Base-by-base conservation (phyloP, 2,888 invertebrate species). In the Anagyrus pseudococci region DNA sequence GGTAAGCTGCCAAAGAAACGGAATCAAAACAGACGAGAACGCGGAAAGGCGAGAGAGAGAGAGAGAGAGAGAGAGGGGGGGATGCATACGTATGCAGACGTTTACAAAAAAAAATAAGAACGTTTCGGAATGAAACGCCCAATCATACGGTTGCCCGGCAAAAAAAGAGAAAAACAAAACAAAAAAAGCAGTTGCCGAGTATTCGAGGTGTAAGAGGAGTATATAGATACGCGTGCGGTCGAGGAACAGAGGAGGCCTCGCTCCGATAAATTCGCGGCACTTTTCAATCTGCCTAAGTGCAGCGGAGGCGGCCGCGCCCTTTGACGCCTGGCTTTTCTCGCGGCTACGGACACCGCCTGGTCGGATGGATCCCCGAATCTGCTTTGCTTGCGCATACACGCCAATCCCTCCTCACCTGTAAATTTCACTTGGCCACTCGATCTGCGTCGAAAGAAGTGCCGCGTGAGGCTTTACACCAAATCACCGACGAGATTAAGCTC, bases 231-330 rank as follows among this genome's bases (percentile, higher is more conserved):
- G 8, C 25, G 22, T 37, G 52, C 26, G 62, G 62, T 57, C 52
- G 52, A 52, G 52, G 40, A 19, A 19, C 33, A 48, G 47, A 53
- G 46, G 33, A n/a, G 41, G 15, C 33, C 19, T 15, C 26, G 53
- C 47, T 48, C 44, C 57, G 33, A 62, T 62, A 62, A 58, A 62
- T 62, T 62, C 53, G 47, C 56, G 22, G 52, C 25, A 41, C 53
- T 62, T 64, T 64, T 64, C 64, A 64, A 64, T 64, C 53, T 64
- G 33, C 52, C 52, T 64, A 57, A 64, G 64, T 64, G 59, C 64
- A 56, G 52, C 10, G n/a, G 29, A 15, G 6, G 15, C n/a, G 22
- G 7, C 13, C 46, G 25, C 19, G 40, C 40, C 53, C 22, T 15
- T 8, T 37, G 10, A 8, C 8, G 33, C 33, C 33, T 8, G 4